Percentiles rank a stretch among this genome's conserved stretches.
These are phyloP conservation scores for Pseudanteris insignis DNA, from an alignment of 2,888 invertebrate genomes.

Conservation along the genomic window DNA sequence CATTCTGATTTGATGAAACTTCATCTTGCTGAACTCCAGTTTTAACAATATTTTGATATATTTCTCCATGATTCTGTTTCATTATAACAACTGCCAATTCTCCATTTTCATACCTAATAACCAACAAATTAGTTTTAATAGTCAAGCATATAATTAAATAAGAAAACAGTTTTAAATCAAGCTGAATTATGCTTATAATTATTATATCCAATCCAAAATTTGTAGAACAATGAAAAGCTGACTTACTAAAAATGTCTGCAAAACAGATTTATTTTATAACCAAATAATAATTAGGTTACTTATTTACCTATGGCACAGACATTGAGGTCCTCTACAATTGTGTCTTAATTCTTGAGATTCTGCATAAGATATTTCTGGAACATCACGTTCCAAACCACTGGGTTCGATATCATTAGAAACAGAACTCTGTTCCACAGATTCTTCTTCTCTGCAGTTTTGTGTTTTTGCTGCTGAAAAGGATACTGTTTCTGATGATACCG, in stretches of 20 bases:
- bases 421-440: constrained; percentile 48
- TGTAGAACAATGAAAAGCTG: too few species aligned
- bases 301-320: constrained; percentile 54
- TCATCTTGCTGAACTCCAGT: constrained; percentile 13
- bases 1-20: constrained; percentile 46
- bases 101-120: constrained; percentile 61
- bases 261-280: not conserved
- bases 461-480: constrained; percentile 48
- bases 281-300: not conserved
- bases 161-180: too few species aligned
- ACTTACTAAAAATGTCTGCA: not conserved
- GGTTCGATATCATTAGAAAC: constrained; percentile 56
- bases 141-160: too few species aligned
- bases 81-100: constrained; percentile 59
- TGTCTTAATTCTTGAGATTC: constrained; percentile 57
- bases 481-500: constrained; percentile 30
- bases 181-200: too few species aligned
- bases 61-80: constrained; percentile 60
- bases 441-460: constrained; percentile 51
- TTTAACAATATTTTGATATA: constrained; percentile 54
- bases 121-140: too few species aligned
- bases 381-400: too few species aligned
- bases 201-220: too few species aligned
- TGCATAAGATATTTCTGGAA: constrained; percentile 49
- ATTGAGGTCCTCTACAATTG: constrained; percentile 58